Evolutionary conservation across 1,140 invertebrate species (phyloP), one percentile per base, ranked within the genome.

Genomic region (Sitodiplosis mosellana): DNA sequence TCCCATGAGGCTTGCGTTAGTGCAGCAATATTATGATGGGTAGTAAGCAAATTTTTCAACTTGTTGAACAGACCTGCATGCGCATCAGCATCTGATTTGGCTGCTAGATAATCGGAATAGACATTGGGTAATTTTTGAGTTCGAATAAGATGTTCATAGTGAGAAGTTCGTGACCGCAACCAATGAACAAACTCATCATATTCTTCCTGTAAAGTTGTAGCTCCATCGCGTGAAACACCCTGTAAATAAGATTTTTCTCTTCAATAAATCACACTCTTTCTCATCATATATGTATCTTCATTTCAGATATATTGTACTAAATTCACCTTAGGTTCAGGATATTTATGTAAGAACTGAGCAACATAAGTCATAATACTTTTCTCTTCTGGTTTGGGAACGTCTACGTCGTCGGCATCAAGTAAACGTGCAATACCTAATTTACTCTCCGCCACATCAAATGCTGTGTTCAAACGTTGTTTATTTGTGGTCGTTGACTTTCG

Each of bases 321-420:
- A 49, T 54, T 56, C 50, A 74, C 73, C 66, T 76, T 81, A 33
- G 83, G 81, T 67, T 88, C 85, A 17, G 85, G 84, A 67, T 92
- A 95, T 68, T 91, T 91, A 63, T 96, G 88, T 52, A 98, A 71
- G 68, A 98, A 99, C 70, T 98, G 92, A 34, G 95, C 92, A 38
- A 99, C 91, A 66, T 99, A 99, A 22, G 95, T 99, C 91, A 99
- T 98, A 52, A 99, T 89, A 33, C 91, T 97, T 66, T 92, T 89
- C 61, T 99, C 94, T 67, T 99, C 95, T 8, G 95, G 95, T 59
- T 87, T 86, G 14, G 87, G 81, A 12, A 96, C 91, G 69, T 98
- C 91, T 21, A 99, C 90, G 69, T 99, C 95, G 72, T 94, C 91
- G 22, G 92, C 81, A 66, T 97, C 92, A 19, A 97, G 68, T 11